These are phyloP conservation scores for Cotesia vestalis DNA, from an alignment of 1,140 invertebrate species.

Conservation along the genomic window DNA sequence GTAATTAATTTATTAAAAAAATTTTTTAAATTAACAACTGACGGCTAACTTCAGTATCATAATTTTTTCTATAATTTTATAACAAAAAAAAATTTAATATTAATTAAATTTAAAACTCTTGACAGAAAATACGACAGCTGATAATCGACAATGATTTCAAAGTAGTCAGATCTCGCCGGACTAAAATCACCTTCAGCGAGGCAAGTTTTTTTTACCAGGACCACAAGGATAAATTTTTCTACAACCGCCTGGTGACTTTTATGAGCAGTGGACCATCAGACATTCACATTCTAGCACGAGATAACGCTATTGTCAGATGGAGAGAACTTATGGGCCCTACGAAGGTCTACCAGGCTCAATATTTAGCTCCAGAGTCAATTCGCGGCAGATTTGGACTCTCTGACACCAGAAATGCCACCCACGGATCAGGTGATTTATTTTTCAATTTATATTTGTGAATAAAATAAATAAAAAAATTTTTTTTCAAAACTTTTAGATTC, in stretches of 20 bases:
- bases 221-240: slow-evolving; percentile 88
- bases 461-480: slow-evolving; percentile 11
- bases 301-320: slow-evolving; percentile 83
- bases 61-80: no score
- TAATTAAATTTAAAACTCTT: slow-evolving; percentile 15
- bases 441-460: neutral
- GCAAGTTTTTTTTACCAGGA: slow-evolving; percentile 85
- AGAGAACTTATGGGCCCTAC: slow-evolving; percentile 87
- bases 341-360: slow-evolving; percentile 83
- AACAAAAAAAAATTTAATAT: no score
- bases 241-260: slow-evolving; percentile 83
- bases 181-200: slow-evolving; percentile 70
- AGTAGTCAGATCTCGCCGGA: slow-evolving; percentile 75
- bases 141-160: slow-evolving; percentile 79
- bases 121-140: slow-evolving; percentile 72
- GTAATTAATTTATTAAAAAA: no score
- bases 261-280: slow-evolving; percentile 88
- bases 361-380: slow-evolving; percentile 78
- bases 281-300: slow-evolving; percentile 78
- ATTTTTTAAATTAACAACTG: no score
- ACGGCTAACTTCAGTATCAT: no score
- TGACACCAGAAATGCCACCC: slow-evolving; percentile 91
- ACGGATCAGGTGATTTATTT: slow-evolving; percentile 80
- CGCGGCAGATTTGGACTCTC: slow-evolving; percentile 86
- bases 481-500: slow-evolving; percentile 74